Evolutionary conservation across 23 tunicate species (phyloP).

Genomic region (Botrylloides violaceus): DNA sequence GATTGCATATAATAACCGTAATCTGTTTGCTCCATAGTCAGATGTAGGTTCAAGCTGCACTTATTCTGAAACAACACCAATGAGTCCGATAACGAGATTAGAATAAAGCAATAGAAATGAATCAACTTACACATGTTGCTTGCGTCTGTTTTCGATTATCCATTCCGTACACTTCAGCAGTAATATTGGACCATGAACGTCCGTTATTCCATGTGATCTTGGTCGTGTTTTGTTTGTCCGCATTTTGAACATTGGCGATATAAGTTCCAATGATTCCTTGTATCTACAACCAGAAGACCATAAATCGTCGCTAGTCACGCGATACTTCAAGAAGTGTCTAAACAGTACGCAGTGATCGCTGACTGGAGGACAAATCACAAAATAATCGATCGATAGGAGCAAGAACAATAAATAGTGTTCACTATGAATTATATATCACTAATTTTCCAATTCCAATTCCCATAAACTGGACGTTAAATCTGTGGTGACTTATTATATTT

Average conservation of each 20-base stretch:
- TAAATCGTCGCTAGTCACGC: too few species aligned
- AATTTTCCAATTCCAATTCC: too few species aligned
- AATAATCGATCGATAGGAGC: too few species aligned
- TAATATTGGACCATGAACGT: constrained; percentile 40
- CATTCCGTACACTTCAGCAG: background rate
- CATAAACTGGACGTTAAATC: too few species aligned
- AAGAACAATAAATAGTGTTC: too few species aligned
- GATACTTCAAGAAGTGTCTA: too few species aligned
- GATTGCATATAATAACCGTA: constrained; percentile 75
- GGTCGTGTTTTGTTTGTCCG: constrained; percentile 29
- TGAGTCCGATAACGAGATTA: background rate
- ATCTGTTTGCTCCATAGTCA: constrained; percentile 69
- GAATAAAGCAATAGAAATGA: background rate
- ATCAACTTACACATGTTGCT: background rate
- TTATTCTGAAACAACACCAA: constrained; percentile 9
- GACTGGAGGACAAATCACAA: too few species aligned
- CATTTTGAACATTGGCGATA: constrained; percentile 36
- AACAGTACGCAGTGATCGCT: too few species aligned
- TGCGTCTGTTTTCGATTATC: background rate
- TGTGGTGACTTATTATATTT: too few species aligned
- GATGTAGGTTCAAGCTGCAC: constrained; percentile 62
- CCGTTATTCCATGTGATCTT: constrained; percentile 71
- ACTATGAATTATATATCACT: too few species aligned
- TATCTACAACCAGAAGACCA: too few species aligned
- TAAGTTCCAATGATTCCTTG: constrained; percentile 62